phyloP scores from a whole-genome alignment of 2,888 invertebrate genomes.

The Tetragnatha montana region DNA sequence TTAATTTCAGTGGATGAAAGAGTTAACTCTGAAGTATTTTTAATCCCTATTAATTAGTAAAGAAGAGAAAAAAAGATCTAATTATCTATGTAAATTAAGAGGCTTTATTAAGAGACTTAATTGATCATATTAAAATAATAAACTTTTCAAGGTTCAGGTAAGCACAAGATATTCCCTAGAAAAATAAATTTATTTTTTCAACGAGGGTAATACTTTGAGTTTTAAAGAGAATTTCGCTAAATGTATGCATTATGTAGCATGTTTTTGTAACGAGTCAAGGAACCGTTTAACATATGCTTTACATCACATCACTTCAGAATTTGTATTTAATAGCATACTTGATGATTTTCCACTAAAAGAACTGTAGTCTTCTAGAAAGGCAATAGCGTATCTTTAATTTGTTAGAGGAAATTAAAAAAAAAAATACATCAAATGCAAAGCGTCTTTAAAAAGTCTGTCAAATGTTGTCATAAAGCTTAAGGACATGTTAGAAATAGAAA shows the following conservation, averaged over 20 bases:
- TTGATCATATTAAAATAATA: conserved; percentile 1
- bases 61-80: background rate
- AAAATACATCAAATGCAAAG: no score
- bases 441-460: no score
- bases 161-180: background rate
- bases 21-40: background rate
- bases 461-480: no score
- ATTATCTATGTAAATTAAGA: background rate
- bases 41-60: background rate
- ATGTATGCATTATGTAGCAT: background rate
- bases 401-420: no score
- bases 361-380: background rate
- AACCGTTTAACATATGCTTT: background rate
- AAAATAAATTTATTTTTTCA: background rate
- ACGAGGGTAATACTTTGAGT: background rate
- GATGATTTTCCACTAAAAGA: background rate
- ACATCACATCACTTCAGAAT: background rate
- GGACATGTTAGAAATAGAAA: no score
- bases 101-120: background rate
- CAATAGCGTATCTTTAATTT: no score
- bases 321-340: background rate
- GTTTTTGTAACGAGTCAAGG: background rate
- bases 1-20: background rate
- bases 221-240: background rate
- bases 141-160: background rate